A percentile compares a stretch with the other conserved stretches of the same genome.
These are phyloP conservation scores for Drosophila ironensis DNA, from an alignment of 1,140 invertebrate species.

Conservation along the genomic window DNA sequence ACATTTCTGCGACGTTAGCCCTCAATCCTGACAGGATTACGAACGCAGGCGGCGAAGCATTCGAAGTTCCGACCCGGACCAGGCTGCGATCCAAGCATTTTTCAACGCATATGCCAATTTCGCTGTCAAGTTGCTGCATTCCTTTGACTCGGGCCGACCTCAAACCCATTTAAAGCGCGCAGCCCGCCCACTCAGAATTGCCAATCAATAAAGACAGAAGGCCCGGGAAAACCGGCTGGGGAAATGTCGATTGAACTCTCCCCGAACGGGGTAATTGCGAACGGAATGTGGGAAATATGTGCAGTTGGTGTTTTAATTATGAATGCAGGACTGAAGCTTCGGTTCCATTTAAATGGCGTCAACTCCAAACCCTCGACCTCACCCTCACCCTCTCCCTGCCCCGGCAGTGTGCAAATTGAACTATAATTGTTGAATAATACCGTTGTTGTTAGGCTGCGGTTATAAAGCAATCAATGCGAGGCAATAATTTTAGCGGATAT, in stretches of 20 bases:
- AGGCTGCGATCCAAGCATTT: slow-evolving; percentile 50
- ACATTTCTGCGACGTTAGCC: no score
- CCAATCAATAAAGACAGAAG: slow-evolving; percentile 39
- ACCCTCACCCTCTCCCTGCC: no score
- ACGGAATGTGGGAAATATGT: slow-evolving; percentile 58
- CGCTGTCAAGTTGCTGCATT: slow-evolving; percentile 60
- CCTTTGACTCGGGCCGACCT: slow-evolving; percentile 20
- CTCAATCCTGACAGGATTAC: no score
- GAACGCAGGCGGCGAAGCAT: neutral
- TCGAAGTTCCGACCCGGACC: slow-evolving; percentile 8
- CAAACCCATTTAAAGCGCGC: neutral
- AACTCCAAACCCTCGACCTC: neutral
- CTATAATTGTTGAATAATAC: slow-evolving; percentile 29
- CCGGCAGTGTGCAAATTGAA: slow-evolving; percentile 23
- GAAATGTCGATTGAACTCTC: neutral
- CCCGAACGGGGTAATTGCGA: slow-evolving; percentile 59
- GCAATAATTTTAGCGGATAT: neutral
- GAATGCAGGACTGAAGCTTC: slow-evolving; percentile 4
- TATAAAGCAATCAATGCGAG: slow-evolving; percentile 30
- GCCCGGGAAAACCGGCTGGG: neutral
- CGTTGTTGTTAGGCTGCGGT: neutral
- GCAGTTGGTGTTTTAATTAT: slow-evolving; percentile 52
- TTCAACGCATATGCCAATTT: slow-evolving; percentile 76
- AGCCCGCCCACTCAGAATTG: slow-evolving; percentile 19
- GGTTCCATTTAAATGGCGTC: neutral